Evolutionary conservation across 2,888 invertebrate genomes (phyloP).

Genomic region (Lepidocyrtinus sp.): DNA sequence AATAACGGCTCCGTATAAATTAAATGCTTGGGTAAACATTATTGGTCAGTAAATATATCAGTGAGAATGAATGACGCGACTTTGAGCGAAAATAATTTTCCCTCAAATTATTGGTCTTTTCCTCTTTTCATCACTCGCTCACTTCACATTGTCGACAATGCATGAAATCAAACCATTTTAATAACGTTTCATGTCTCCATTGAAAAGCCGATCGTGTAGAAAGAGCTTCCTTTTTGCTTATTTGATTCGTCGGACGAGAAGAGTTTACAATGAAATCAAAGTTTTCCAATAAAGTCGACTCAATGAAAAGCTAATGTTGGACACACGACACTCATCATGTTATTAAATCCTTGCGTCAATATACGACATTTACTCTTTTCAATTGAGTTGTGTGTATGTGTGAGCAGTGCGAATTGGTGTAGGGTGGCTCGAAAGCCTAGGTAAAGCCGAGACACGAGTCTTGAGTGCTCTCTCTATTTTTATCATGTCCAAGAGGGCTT

Average conservation of each 20-base stretch:
- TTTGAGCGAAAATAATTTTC: conserved; percentile 49
- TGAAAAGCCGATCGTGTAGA: neutral
- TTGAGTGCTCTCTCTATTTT: conserved; percentile 59
- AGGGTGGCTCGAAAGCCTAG: neutral
- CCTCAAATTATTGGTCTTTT: conserved; percentile 61
- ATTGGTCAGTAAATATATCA: conserved; percentile 42
- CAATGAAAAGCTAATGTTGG: conserved; percentile 66
- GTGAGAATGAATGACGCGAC: neutral
- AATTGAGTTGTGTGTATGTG: too few relatives aligned
- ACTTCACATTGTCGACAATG: conserved; percentile 5
- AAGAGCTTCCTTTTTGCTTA: conserved; percentile 4
- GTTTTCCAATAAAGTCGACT: conserved; percentile 65
- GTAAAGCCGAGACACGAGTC: conserved; percentile 62
- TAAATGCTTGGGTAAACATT: conserved; percentile 57
- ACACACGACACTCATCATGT: conserved; percentile 70
- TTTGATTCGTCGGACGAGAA: neutral
- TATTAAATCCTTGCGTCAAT: conserved; percentile 70
- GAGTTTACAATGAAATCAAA: conserved; percentile 61
- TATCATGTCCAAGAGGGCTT: conserved; percentile 20
- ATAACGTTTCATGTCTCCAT: conserved; percentile 1
- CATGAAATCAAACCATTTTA: conserved; percentile 12
- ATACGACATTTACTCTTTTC: conserved; percentile 39
- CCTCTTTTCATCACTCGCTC: conserved; percentile 54
- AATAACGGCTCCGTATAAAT: conserved; percentile 37
- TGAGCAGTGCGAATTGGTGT: neutral